phyloP scores from a whole-genome alignment of 2,888 invertebrate species.

The Leucophenga maculata region DNA sequence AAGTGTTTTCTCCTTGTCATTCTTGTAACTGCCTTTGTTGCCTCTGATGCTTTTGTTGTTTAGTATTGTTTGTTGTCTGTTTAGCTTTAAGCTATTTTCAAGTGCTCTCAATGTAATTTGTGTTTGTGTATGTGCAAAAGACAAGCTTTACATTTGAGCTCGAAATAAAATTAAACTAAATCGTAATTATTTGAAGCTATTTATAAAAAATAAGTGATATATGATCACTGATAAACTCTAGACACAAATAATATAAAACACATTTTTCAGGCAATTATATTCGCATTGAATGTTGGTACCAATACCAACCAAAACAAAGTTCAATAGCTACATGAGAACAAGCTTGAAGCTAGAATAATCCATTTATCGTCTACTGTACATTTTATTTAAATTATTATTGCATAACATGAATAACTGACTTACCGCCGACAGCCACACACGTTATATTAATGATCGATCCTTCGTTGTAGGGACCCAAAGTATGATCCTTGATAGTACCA shows the following conservation, averaged over 20 bases:
- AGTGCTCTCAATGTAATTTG: constrained; percentile 67
- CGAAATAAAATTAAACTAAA: constrained; percentile 23
- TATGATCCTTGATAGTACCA: constrained; percentile 81
- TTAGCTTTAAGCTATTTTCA: constrained; percentile 67
- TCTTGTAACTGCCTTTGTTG: not conserved
- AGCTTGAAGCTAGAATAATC: too few relatives aligned
- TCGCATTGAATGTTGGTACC: too few relatives aligned
- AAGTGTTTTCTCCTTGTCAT: constrained; percentile 53
- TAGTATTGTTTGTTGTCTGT: constrained; percentile 68
- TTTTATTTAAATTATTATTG: constrained; percentile 50
- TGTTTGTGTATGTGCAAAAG: constrained; percentile 41
- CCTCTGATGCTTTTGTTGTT: constrained; percentile 23
- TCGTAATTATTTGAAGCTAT: constrained; percentile 2
- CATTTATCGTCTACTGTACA: not conserved
- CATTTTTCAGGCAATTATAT: too few relatives aligned
- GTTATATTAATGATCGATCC: constrained; percentile 86
- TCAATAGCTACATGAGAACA: too few relatives aligned
- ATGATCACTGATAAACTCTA: too few relatives aligned
- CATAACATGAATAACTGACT: constrained; percentile 42
- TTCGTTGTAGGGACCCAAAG: constrained; percentile 88
- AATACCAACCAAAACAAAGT: too few relatives aligned
- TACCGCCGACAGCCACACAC: constrained; percentile 90
- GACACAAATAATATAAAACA: too few relatives aligned
- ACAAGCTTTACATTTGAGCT: constrained; percentile 3
- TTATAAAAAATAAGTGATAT: too few relatives aligned